phyloP scores from a whole-genome alignment of 2,797 vertebrate genomes.

The Diceros bicornis region DNA sequence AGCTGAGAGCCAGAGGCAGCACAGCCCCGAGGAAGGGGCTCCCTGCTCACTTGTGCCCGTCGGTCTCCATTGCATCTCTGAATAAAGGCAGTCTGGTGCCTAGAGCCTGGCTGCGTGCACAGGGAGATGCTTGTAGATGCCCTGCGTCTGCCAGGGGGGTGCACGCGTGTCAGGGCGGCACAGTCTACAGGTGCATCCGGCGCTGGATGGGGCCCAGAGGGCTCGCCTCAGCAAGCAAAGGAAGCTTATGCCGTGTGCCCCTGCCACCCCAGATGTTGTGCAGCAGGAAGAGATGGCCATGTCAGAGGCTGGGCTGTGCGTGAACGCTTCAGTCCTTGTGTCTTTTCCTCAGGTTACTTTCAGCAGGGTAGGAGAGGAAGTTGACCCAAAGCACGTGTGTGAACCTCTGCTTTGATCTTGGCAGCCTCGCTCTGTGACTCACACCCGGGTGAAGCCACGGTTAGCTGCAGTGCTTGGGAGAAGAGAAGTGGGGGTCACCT shows the following conservation, averaged over 20 bases:
- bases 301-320: rapidly evolving
- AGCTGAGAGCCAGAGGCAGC: not conserved
- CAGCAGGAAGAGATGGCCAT: rapidly evolving
- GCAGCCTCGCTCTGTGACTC: rapidly evolving
- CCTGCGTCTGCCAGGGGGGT: not conserved
- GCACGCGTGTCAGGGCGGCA: rapidly evolving
- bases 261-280: rapidly evolving
- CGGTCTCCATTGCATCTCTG: not conserved
- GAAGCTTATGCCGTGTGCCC: not conserved
- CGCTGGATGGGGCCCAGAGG: not conserved
- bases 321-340: not conserved
- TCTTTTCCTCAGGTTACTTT: not conserved
- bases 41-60: rapidly evolving
- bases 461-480: rapidly evolving
- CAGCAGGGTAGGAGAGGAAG: not conserved
- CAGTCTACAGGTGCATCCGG: rapidly evolving
- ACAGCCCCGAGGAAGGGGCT: not conserved
- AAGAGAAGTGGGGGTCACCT: not conserved
- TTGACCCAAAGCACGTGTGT: rapidly evolving
- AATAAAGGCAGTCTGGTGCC: not conserved
- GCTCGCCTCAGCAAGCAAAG: rapidly evolving
- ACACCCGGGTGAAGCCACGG: rapidly evolving
- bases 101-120: rapidly evolving
- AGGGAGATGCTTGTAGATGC: rapidly evolving
- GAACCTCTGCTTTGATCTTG: not conserved